Percentiles rank a stretch among this genome's conserved stretches.
Conservation (phyloP, 30 jellyfish, hydroid and myxozoan genomes). For the Aurelia sp. region DNA sequence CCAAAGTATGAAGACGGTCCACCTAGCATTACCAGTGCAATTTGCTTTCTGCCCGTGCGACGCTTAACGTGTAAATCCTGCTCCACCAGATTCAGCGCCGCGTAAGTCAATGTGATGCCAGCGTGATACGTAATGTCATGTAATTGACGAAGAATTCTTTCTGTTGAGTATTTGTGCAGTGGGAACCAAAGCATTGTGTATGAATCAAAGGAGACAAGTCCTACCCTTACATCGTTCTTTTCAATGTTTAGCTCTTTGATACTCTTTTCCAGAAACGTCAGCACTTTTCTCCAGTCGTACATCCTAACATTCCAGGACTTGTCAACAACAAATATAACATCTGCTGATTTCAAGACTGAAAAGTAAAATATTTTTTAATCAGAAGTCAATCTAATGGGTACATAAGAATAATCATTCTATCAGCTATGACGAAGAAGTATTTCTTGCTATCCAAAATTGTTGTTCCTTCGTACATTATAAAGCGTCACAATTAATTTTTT, state of each 20-base stretch:
- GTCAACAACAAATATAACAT: conserved; percentile 36
- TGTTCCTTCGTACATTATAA: too few relatives aligned
- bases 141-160: not conserved
- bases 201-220: conserved; percentile 18
- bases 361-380: not conserved
- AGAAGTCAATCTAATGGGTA: too few relatives aligned
- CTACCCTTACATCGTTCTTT: conserved; percentile 23
- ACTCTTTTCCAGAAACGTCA: not conserved
- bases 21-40: too few relatives aligned
- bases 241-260: not conserved
- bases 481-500: too few relatives aligned
- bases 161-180: not conserved
- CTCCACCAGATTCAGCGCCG: too few relatives aligned
- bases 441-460: too few relatives aligned
- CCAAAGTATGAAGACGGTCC: conserved; percentile 8
- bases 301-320: conserved; percentile 46
- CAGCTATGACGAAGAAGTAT: too few relatives aligned
- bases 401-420: too few relatives aligned
- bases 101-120: too few relatives aligned
- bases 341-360: conserved; percentile 18
- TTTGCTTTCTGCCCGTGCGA: too few relatives aligned
- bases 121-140: too few relatives aligned
- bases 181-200: conserved; percentile 16
- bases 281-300: conserved; percentile 27
- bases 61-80: too few relatives aligned